Conservation (phyloP, 2,888 invertebrate species). For the Xanthorhoe spadicearia region DNA sequence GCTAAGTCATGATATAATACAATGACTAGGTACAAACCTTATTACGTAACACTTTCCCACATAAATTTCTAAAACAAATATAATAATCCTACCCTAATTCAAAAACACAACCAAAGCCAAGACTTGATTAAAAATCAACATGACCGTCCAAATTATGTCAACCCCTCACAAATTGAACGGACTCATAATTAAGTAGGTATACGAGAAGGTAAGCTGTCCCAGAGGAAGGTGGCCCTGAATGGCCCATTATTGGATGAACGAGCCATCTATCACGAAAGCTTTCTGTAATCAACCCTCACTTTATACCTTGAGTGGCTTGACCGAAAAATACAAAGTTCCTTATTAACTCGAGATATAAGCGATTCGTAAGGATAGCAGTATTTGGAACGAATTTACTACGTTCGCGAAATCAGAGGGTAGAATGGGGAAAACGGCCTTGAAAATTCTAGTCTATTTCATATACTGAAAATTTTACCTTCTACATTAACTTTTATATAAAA, state of each 20-base stretch:
- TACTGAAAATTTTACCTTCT: too few species aligned
- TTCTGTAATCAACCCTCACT: conserved; percentile 65
- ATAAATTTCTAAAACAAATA: not conserved
- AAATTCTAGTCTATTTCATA: too few species aligned
- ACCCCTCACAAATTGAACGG: conserved; percentile 36
- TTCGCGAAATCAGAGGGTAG: too few species aligned
- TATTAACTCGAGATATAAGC: not conserved
- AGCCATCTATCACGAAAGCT: conserved; percentile 72
- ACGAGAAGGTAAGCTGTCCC: conserved; percentile 43
- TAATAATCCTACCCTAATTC: not conserved
- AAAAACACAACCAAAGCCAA: conserved; percentile 11
- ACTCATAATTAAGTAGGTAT: conserved; percentile 44
- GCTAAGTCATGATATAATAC: too few species aligned
- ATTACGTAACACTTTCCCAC: not conserved
- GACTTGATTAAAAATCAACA: conserved; percentile 37
- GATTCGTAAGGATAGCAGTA: not conserved
- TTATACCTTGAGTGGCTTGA: conserved; percentile 44
- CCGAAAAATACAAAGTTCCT: conserved; percentile 45
- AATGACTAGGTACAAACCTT: not conserved
- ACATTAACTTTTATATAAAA: too few species aligned
- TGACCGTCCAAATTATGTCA: conserved; percentile 35
- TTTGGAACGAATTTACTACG: not conserved
- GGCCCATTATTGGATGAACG: conserved; percentile 72
- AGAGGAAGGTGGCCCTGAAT: conserved; percentile 55
- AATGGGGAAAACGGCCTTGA: too few species aligned